Conservation (phyloP, 2,113 vertebrate species). For the Equus quagga region DNA sequence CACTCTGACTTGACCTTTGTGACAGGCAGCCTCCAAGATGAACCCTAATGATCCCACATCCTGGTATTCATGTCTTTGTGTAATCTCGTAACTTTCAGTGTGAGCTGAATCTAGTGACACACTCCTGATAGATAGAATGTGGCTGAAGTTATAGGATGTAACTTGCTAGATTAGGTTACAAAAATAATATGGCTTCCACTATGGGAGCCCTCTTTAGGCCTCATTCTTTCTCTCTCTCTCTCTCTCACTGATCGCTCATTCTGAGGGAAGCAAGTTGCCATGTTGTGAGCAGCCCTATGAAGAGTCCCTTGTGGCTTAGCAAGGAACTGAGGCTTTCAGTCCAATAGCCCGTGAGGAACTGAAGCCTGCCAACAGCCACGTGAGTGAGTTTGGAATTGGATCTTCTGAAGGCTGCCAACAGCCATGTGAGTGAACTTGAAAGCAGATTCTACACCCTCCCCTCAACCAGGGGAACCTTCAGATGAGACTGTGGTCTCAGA, state of each 20-base stretch:
- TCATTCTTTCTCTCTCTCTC: not conserved
- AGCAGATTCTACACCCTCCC: not conserved
- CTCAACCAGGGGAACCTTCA: not conserved
- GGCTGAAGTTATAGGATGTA: not conserved
- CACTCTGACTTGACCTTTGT: not conserved
- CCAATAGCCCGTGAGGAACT: not conserved
- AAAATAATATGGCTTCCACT: not conserved
- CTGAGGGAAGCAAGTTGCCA: not conserved
- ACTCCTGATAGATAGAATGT: not conserved
- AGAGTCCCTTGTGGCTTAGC: not conserved
- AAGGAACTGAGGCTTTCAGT: not conserved
- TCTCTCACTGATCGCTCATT: slow-evolving; percentile 62
- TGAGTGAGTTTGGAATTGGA: not conserved
- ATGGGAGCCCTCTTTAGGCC: not conserved
- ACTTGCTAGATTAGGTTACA: not conserved
- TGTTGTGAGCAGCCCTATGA: not conserved
- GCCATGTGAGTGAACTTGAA: not conserved
- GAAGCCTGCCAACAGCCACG: not conserved
- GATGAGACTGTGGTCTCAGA: not conserved
- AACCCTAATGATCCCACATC: too few relatives aligned
- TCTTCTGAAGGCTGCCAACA: not conserved
- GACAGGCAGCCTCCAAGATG: not conserved
- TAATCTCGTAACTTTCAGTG: not conserved
- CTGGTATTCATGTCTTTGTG: not conserved
- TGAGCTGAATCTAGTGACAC: not conserved